phyloP scores from a whole-genome alignment of 2,888 invertebrate species.

The Laothoe populi region DNA sequence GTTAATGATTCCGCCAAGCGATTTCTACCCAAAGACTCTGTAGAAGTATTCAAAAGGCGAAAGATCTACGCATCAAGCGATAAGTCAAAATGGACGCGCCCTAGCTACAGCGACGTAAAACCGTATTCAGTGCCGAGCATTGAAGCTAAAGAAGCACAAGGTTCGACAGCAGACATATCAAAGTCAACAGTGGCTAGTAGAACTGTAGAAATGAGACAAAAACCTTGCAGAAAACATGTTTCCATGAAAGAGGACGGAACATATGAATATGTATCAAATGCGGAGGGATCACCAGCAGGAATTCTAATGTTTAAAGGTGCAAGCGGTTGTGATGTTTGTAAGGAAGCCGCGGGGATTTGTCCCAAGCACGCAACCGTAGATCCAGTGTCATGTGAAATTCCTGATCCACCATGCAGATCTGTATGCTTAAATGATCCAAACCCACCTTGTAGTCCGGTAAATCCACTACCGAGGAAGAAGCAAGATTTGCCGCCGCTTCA shows the following conservation, averaged over 20 bases:
- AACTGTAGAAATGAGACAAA: slow-evolving; percentile 29
- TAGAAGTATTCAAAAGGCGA: slow-evolving; percentile 65
- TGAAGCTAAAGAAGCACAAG: slow-evolving; percentile 45
- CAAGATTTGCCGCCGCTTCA: neutral
- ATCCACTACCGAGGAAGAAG: neutral
- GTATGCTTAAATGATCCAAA: slow-evolving; percentile 40
- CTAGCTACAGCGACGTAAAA: slow-evolving; percentile 26
- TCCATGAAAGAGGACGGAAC: slow-evolving; percentile 46
- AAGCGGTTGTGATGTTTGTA: slow-evolving; percentile 44
- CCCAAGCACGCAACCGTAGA: slow-evolving; percentile 45
- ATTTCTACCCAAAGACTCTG: slow-evolving; percentile 66
- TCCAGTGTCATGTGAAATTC: slow-evolving; percentile 42
- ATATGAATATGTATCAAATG: slow-evolving; percentile 35
- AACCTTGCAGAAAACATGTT: slow-evolving; percentile 52
- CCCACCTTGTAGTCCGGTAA: slow-evolving; percentile 38
- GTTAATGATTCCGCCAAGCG: slow-evolving; percentile 38
- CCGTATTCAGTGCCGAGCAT: slow-evolving; percentile 40
- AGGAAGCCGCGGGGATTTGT: slow-evolving; percentile 32
- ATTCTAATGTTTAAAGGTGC: slow-evolving; percentile 50
- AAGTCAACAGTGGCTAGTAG: slow-evolving; percentile 30
- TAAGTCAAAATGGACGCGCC: slow-evolving; percentile 53
- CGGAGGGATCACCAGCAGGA: slow-evolving; percentile 40
- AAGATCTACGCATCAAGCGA: slow-evolving; percentile 57
- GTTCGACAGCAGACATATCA: slow-evolving; percentile 33
- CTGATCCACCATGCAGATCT: slow-evolving; percentile 43